Conservation (phyloP, 2,113 vertebrate genomes). For the Zingel zingel region DNA sequence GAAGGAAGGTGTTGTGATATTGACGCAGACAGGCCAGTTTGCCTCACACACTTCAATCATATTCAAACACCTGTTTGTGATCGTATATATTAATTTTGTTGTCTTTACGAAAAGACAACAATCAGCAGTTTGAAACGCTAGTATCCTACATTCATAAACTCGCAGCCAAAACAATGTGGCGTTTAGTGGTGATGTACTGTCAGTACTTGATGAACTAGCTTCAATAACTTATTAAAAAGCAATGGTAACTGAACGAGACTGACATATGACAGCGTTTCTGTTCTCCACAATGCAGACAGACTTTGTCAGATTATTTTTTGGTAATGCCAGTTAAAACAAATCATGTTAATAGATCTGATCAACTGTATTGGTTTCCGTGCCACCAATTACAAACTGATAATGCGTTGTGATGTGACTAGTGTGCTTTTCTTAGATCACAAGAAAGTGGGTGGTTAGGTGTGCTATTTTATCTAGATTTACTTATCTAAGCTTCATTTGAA, state of each 20-base stretch:
- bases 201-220: not conserved
- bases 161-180: not conserved
- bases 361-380: not conserved
- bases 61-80: not conserved
- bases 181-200: not conserved
- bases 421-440: not conserved
- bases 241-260: constrained; percentile 1
- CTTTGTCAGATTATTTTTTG: not conserved
- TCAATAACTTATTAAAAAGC: not conserved
- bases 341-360: not conserved
- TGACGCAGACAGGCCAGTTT: not conserved
- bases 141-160: not conserved
- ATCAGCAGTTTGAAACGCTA: not conserved
- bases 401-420: not conserved
- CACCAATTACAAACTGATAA: not conserved
- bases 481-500: constrained; percentile 43
- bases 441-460: constrained; percentile 14
- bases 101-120: not conserved
- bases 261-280: constrained; percentile 16
- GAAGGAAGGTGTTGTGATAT: constrained; percentile 41
- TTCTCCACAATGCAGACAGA: not conserved
- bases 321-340: not conserved
- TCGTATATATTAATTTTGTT: not conserved
- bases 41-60: not conserved
- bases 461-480: constrained; percentile 39